Base-by-base conservation (phyloP, 2,113 vertebrate genomes). In the Trematomus loennbergii region DNA sequence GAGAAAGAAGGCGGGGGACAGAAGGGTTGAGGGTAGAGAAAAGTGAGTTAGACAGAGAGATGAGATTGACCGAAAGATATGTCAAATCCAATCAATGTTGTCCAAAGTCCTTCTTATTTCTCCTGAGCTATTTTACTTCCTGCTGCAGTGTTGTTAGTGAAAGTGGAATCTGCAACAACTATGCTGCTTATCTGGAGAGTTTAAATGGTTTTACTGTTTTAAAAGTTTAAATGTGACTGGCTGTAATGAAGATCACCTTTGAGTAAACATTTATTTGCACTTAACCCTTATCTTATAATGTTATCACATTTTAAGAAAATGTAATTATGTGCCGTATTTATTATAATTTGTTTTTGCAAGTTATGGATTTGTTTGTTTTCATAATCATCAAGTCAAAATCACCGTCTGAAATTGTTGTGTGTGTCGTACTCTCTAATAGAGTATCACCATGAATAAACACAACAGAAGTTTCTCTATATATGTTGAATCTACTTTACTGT, bases 31-130 rank as follows among this genome's bases (percentile, higher is more conserved):
- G 29, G 18, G 25, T n/a, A 7, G 22, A 22, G 50, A 70, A 33
- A 52, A 58, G 25, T 40, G 9, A 60, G 48, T 20, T 60, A 46
- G 22, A 64, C 0, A 3, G 11, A 68, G 63, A 60, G 36, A 67
- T 45, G 62, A 82, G 18, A 11, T 45, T 68, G 77, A 77, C 50
- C 76, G 20, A 79, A 55, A 67, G 3, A 68, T 22, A 15, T 72
- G 40, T 46, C 43, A 48, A 48, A 64, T 79, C 40, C 15, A 29
- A 72, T 61, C 12, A 20, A 2, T 73, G 40, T 64, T 25, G 48
- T 22, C 11, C 43, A 49, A 12, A 62, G 29, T 36, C 36, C 36
- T 36, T 36, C 5, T 36, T 36, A 5, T 36, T 67, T 45, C 22
- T 62, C 5, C 36, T 22, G 9, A 46, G n/a, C 40, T 45, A 6